Evolutionary conservation across 2,797 vertebrate species (phyloP), one percentile per base, ranked within the genome.

Genomic region (Mus caroli): DNA sequence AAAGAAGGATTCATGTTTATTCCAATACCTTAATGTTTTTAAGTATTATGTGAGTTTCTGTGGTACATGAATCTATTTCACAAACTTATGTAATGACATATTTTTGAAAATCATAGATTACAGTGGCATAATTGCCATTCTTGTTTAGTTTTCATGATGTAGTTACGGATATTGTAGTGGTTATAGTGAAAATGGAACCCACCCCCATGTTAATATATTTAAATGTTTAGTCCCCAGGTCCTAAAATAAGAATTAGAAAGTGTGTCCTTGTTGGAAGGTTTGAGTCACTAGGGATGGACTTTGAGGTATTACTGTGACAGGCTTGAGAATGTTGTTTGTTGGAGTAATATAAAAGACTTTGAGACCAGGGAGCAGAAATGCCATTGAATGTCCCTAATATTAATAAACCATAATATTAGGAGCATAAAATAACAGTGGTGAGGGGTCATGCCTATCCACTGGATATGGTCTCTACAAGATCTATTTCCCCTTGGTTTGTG

Each of bases 41-140:
- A 96, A 92, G 76, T 52, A 14, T 26, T 40, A 26, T 71, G 69
- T 24, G n/a, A 95, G 24, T 77, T 92, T 90, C 77, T 62, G n/a
- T 84, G 50, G 26, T 20, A 67, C 52, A 11, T 46, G 54, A 54
- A 90, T 67, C 24, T 83, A 37, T 69, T 8, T 19, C 6, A 60
- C 28, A 52, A 82, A 78, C 24, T 46, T 6, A 88, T 43, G 20
- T 19, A 7, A 67, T 11, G 64, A 96, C 37, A 64, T 83, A 67
- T 88, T 86, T 71, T 37, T 24, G 19, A 77, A 77, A 37, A 11
- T 4, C 15, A 56, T 54, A 37, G 15, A 69, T 91, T 13, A 80
- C 37, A 78, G 77, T 78, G 85, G 31, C 24, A 67, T 31, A 54
- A 69, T 60, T 52, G 40, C 64, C 73, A 58, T 56, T 92, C 75